Evolutionary conservation across 2,113 vertebrate genomes (phyloP).

Genomic region (Carollia perspicillata): DNA sequence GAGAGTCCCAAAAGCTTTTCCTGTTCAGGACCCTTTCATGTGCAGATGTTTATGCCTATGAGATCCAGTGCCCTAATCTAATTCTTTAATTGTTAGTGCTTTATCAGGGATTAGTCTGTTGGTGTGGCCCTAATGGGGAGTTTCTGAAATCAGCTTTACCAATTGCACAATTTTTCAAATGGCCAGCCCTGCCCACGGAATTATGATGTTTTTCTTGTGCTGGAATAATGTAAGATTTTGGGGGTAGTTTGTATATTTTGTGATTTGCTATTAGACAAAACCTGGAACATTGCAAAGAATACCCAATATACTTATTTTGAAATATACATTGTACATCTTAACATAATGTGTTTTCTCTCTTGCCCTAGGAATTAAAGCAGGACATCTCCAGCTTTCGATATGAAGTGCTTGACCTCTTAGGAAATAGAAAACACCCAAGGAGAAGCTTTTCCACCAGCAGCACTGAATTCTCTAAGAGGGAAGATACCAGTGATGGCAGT

Average conservation of each 20-base stretch:
- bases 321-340: neutral
- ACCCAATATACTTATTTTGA: neutral
- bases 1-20: neutral
- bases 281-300: neutral
- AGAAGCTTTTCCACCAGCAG: conserved; percentile 93
- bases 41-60: neutral
- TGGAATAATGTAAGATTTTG: neutral
- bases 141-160: neutral
- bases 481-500: conserved; percentile 85
- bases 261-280: conserved; percentile 10
- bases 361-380: conserved; percentile 93
- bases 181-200: neutral
- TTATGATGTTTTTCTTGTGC: neutral
- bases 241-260: neutral
- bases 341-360: conserved; percentile 47
- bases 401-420: conserved; percentile 95
- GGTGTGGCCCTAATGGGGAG: neutral
- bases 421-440: conserved; percentile 92
- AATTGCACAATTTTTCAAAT: neutral
- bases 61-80: neutral
- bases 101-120: neutral
- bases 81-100: neutral
- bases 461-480: conserved; percentile 87
- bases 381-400: conserved; percentile 99
- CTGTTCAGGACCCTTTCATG: neutral